Evolutionary conservation across 2,113 vertebrate genomes (phyloP), one percentile per base, ranked within the genome.

Genomic region (Rana temporaria): DNA sequence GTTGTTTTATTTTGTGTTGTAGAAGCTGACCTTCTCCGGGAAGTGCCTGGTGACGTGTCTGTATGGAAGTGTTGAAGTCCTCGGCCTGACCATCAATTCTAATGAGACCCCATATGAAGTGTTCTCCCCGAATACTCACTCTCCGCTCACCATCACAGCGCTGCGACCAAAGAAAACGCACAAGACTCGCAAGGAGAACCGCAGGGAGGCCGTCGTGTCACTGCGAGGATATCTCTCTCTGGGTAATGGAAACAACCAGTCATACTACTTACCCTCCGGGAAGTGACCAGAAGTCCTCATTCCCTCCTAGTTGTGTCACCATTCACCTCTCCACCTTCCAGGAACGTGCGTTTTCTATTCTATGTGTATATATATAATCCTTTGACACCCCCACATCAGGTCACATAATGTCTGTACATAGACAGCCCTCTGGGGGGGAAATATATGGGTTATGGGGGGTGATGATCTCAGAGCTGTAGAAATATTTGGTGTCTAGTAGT

Each of bases 31-130:
- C 70, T 98, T 98, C 56, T 90, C 92, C 0, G 97, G 97, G 1
- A 93, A 93, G 20, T 97, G 96, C 56, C 89, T 92, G 18, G 60
- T 98, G 87, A 95, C 93, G 0, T 98, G 97, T 87, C 89, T 98
- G 15, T 95, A 95, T 0, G 97, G 97, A 2, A 93, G 93, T 0
- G 94, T 97, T n/a, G 94, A 94, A 38, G 93, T 98, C 19, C 87
- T 95, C 83, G 97, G 96, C 0, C 96, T 96, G 86, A 93, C 90
- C 55, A 91, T 98, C 0, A 89, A 89, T 55, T 92, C 94, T 59
- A 96, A 95, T 17, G 96, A 98, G 86, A 94, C 96, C 85, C 88
- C 93, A 0, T 95, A 91, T 56, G 91, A 93, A 0, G 86, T 97
- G 24, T 96, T 94, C 82, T 97, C 97, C 0, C 91, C 95, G 0